Evolutionary conservation across 2,797 vertebrate species (phyloP), one percentile per base, ranked within the genome.

Genomic region (Vultur gryphus): DNA sequence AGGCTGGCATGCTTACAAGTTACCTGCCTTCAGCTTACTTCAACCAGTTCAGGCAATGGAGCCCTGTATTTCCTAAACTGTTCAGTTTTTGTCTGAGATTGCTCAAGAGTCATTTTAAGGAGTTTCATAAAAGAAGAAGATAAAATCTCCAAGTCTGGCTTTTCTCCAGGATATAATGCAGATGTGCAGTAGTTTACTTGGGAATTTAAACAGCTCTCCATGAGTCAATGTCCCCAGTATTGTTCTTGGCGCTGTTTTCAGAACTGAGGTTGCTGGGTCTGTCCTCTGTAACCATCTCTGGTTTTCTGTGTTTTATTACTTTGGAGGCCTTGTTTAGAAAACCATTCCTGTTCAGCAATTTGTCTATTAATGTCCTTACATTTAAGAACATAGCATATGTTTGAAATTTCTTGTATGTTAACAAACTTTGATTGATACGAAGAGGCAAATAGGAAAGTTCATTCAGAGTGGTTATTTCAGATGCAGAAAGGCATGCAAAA

Each of bases 181-280:
- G 92, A 90, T 96, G 78, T 83, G 75, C 48, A n/a, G 41, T 73
- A 73, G 61, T 97, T 95, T 94, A 58, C 84, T 90, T 2, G 24
- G 66, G n/a, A 87, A 67, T 90, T 92, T 94, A 75, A 95, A 87
- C 81, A 90, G 88, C 25, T 89, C 59, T 87, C 57, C 21, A 33
- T 97, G 94, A 97, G 84, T 95, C 93, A 96, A 2, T 43, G 44
- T 82, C 90, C 57, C 55, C 55, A 7, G 8, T 70, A 10, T 87
- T 95, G 44, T 33, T 90, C 67, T 90, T 97, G 96, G 97, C 88
- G 4, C 67, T 29, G 51, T 44, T 70, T 57, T 62, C 84, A 67
- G 64, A 84, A 31, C 59, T 78, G 85, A 67, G 84, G 73, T 84
- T 87, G 26, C 84, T 91, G 81, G 71, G 17, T 85, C 90, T 83